These are phyloP conservation scores for Ctenochaetus hawaiiensis DNA, from an alignment of 2,797 vertebrate species.

Conservation along the genomic window DNA sequence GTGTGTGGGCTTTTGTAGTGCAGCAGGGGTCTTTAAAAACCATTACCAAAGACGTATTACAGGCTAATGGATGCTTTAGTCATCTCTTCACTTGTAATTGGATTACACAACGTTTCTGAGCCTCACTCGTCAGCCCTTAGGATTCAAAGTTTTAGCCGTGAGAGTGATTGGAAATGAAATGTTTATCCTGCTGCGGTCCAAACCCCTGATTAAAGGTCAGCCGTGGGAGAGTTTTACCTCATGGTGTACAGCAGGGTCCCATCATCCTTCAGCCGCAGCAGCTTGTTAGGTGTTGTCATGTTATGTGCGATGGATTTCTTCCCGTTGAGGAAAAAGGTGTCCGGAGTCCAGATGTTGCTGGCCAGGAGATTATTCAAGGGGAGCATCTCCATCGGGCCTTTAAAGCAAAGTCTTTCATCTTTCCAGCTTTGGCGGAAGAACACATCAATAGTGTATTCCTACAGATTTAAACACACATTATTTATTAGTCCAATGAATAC, in stretches of 20 bases:
- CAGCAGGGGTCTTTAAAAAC: conserved; percentile 53
- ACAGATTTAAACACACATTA: not conserved
- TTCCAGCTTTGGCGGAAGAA: conserved; percentile 98
- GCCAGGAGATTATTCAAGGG: conserved; percentile 95
- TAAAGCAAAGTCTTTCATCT: conserved; percentile 95
- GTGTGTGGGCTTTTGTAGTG: conserved; percentile 47
- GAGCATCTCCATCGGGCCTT: conserved; percentile 95
- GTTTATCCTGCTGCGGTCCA: not conserved
- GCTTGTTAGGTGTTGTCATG: conserved; percentile 97
- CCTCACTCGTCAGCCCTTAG: conserved; percentile 1
- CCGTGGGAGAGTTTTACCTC: conserved; percentile 82
- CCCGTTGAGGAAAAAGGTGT: conserved; percentile 96
- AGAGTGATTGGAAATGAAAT: conserved; percentile 16
- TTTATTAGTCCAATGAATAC: not conserved
- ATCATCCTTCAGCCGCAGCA: conserved; percentile 92
- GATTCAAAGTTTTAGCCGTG: conserved; percentile 31
- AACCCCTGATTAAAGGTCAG: not conserved
- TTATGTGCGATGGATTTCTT: conserved; percentile 98
- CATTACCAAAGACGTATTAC: conserved; percentile 37
- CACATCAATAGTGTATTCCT: conserved; percentile 97
- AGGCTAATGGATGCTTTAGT: conserved; percentile 52
- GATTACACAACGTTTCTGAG: conserved; percentile 46
- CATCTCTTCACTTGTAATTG: conserved; percentile 45
- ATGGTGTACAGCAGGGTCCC: conserved; percentile 94
- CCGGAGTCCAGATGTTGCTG: conserved; percentile 97